Conservation (phyloP, 2,113 vertebrate species). For the Crotophaga sulcirostris region DNA sequence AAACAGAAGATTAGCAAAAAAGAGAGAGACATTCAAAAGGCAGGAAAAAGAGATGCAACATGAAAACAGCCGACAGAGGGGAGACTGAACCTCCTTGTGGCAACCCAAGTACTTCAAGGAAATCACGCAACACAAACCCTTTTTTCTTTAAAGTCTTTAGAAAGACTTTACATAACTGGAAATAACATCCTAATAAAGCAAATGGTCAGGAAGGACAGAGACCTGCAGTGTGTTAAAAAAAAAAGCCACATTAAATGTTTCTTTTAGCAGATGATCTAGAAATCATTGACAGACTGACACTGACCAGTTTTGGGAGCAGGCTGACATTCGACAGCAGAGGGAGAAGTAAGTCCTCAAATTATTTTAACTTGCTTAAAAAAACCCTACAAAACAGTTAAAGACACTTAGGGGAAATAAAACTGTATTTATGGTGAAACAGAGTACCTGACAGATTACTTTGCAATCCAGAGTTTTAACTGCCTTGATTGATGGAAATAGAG, state of each 20-base stretch:
- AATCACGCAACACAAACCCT: neutral
- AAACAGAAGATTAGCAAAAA: conserved; percentile 72
- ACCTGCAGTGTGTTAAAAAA: neutral
- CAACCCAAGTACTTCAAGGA: conserved; percentile 15
- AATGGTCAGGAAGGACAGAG: conserved; percentile 14
- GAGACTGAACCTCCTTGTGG: neutral
- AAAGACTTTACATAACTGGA: neutral
- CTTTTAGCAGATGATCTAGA: neutral
- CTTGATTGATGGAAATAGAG: neutral
- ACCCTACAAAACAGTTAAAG: neutral
- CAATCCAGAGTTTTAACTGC: neutral
- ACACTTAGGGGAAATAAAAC: neutral
- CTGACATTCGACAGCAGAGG: neutral
- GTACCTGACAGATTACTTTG: neutral
- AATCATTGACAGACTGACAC: neutral
- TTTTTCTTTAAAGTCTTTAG: neutral
- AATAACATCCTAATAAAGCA: conserved; percentile 27
- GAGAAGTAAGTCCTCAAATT: neutral
- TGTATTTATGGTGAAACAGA: conserved; percentile 4
- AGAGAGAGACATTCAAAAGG: conserved; percentile 63
- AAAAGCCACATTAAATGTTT: neutral
- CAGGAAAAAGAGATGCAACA: conserved; percentile 37
- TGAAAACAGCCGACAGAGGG: conserved; percentile 33
- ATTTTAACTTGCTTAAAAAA: neutral
- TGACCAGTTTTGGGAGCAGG: neutral